Base-by-base conservation (phyloP, 37 sponge, comb jelly and placozoan species). In the Axinella damicornis region DNA sequence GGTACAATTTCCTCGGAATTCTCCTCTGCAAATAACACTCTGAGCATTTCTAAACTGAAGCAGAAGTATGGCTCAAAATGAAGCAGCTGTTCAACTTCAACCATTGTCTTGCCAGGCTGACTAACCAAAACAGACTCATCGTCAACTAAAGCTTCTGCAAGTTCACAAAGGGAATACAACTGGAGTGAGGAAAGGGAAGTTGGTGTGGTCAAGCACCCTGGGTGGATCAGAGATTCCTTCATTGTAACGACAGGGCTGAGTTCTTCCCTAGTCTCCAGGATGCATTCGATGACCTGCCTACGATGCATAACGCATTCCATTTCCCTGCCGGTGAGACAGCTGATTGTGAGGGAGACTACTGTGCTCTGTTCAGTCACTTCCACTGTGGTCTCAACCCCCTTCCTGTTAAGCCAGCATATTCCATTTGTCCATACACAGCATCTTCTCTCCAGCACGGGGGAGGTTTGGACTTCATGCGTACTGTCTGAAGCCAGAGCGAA, bases 1-100 rank as follows among this genome's bases (percentile, higher is more conserved):
- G 20, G 5, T 30, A 30, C 34, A 33, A 31, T 5, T 19, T 25
- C 31, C 5, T 27, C 69, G 9, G 46, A 46, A 46, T 9, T 46
- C 6, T 46, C 9, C 46, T 27, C 34, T 19, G n/a, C 31, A 5
- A 33, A 2, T 32, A 67, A 31, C 31, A 6, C 19, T 19, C 30
- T 25, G 28, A 67, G 19, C 9, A 33, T 30, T 5, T 67, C 69
- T 30, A 5, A 2, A 32, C 34, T 33, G 5, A 67, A 31, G 31
- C 36, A 33, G 69, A 58, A 6, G 63, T 82, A 82, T 24, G 83
- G 83, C 32, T 82, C 83, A 57, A 71, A 82, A 30, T 72, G 58
- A n/a, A 82, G 28, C 13, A 82, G 64, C 27, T 57, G 28, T 0
- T 24, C 20, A 35, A 67, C 31, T 32, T 67, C 34, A 25, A 67